Conservation (phyloP, 1,140 invertebrate species). For the Platyscapa corneri region DNA sequence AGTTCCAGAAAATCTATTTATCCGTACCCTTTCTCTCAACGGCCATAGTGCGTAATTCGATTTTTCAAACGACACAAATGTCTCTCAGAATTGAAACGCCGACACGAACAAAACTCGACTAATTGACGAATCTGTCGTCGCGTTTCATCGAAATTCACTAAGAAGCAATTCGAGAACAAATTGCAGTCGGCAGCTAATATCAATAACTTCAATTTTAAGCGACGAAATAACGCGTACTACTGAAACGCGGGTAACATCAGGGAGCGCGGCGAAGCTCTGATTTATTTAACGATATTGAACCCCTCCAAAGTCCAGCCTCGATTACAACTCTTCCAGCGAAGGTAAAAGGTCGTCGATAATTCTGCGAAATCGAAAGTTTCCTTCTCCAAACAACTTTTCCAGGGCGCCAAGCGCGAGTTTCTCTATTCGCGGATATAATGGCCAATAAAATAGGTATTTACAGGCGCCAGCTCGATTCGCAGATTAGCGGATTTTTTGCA, state of each 20-base stretch:
- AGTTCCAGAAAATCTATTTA: background rate
- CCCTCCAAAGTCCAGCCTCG: background rate
- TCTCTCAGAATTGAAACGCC: too few species aligned
- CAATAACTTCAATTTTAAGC: background rate
- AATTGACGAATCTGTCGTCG: background rate
- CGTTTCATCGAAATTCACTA: background rate
- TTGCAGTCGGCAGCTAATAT: background rate
- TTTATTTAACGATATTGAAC: background rate
- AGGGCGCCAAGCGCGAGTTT: background rate
- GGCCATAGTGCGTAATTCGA: background rate
- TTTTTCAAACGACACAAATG: background rate
- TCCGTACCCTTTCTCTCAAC: too few species aligned
- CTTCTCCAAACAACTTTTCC: background rate
- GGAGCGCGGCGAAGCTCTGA: background rate
- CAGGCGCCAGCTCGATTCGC: background rate
- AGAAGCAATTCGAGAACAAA: too few species aligned
- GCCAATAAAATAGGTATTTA: conserved; percentile 22
- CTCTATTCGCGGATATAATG: background rate
- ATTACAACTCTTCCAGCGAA: too few species aligned
- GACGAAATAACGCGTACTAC: background rate
- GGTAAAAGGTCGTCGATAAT: background rate
- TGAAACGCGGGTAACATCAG: background rate
- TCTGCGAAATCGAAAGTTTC: background rate
- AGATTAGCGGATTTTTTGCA: too few species aligned
- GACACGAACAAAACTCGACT: background rate